Evolutionary conservation across 2,888 invertebrate genomes (phyloP).

Genomic region (Meganola albula): DNA sequence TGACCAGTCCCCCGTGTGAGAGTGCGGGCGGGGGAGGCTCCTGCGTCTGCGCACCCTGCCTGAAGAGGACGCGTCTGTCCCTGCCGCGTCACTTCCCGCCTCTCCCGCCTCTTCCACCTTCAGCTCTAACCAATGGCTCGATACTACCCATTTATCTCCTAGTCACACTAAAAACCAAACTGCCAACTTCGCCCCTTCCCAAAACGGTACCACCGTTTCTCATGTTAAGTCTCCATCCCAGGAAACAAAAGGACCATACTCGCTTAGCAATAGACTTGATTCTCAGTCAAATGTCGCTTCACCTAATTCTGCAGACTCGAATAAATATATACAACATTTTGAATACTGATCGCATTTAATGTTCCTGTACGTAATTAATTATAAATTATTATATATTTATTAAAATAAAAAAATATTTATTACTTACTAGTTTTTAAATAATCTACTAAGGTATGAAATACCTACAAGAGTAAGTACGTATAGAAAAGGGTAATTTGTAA

Average conservation of each 20-base stretch:
- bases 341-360: constrained; percentile 26
- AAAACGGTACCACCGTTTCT: constrained; percentile 11
- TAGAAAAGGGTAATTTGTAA: too few species aligned
- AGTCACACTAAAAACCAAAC: too few species aligned
- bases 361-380: constrained; percentile 21
- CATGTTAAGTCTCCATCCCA: constrained; percentile 4
- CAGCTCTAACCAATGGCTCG: constrained; percentile 21
- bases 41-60: constrained; percentile 65
- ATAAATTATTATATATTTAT: constrained; percentile 7
- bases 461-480: too few species aligned
- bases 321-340: constrained; percentile 18
- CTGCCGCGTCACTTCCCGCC: constrained; percentile 40
- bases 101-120: constrained; percentile 48
- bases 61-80: constrained; percentile 53
- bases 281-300: constrained; percentile 15
- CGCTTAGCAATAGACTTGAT: constrained; percentile 20
- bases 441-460: constrained; percentile 20
- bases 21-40: constrained; percentile 71
- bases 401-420: too few species aligned
- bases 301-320: constrained; percentile 18
- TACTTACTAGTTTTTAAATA: too few species aligned
- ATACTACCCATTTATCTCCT: too few species aligned
- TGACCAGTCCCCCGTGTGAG: constrained; percentile 73
- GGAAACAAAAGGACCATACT: constrained; percentile 22
- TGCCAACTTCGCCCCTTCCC: constrained; percentile 8